Percentiles rank a stretch among this genome's conserved stretches.
Conservation (phyloP, 2,888 invertebrate species). For the Lasioglossum pauxillum region DNA sequence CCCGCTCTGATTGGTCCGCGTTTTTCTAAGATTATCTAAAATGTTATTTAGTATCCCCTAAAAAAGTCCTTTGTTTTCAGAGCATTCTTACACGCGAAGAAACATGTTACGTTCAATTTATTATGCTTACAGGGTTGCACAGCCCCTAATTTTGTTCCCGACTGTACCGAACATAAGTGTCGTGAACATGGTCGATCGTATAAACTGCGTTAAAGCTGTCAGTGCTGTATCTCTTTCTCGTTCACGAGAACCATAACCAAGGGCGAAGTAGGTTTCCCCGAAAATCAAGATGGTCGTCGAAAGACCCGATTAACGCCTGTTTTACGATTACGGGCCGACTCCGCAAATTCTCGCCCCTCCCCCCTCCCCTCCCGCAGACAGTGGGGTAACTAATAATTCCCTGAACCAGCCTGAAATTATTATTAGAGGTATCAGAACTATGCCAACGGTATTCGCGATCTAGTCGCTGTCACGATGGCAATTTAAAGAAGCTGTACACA, state of each 20-base stretch:
- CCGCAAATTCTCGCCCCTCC: neutral
- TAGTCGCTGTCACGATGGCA: conserved; percentile 6
- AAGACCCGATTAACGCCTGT: conserved; percentile 13
- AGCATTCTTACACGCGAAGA: too few species aligned
- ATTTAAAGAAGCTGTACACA: conserved; percentile 39
- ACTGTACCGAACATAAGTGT: neutral
- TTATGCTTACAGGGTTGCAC: too few species aligned
- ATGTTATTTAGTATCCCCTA: too few species aligned
- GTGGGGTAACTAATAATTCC: neutral
- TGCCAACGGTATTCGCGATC: conserved; percentile 40
- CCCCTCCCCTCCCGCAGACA: neutral
- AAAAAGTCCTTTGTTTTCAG: too few species aligned
- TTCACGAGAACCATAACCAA: neutral
- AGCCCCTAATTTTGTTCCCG: too few species aligned
- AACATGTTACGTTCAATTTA: too few species aligned
- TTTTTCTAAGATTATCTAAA: too few species aligned
- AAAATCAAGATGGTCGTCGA: conserved; percentile 26
- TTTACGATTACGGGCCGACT: conserved; percentile 6
- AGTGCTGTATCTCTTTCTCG: neutral
- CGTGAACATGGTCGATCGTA: neutral
- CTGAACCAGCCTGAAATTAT: conserved; percentile 22
- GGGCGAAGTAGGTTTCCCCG: conserved; percentile 7
- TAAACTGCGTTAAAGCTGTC: conserved; percentile 12
- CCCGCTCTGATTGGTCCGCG: too few species aligned
- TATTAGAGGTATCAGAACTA: conserved; percentile 28